These are phyloP conservation scores for Isoperla grammatica DNA, from an alignment of 2,888 invertebrate genomes.

Conservation along the genomic window DNA sequence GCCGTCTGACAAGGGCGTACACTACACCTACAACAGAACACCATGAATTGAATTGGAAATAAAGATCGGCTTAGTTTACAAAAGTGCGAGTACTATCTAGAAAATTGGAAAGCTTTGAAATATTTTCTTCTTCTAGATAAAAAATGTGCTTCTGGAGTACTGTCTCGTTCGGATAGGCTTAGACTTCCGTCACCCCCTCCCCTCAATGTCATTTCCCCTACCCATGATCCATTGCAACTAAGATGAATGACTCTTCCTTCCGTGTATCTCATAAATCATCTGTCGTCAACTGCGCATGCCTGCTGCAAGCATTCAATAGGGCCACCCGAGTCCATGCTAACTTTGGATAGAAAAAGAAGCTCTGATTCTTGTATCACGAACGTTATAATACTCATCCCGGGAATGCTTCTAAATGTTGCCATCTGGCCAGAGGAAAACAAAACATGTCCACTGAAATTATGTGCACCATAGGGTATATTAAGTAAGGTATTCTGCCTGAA, in stretches of 20 bases:
- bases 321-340: too few species aligned
- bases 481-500: too few species aligned
- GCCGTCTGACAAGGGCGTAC: too few species aligned
- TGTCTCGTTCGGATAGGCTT: constrained; percentile 20
- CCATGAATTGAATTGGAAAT: too few species aligned
- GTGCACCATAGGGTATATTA: too few species aligned
- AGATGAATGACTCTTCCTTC: constrained; percentile 26
- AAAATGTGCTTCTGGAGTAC: constrained; percentile 15
- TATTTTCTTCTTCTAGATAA: constrained; percentile 17
- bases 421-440: too few species aligned
- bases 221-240: constrained; percentile 26
- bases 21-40: too few species aligned
- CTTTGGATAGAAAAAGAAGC: too few species aligned
- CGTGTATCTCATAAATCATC: constrained; percentile 23
- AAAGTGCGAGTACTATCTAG: constrained; percentile 7
- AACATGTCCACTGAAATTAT: too few species aligned
- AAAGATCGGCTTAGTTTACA: background rate
- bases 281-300: constrained; percentile 20
- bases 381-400: too few species aligned
- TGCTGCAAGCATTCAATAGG: background rate
- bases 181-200: constrained; percentile 24
- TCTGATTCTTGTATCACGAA: too few species aligned
- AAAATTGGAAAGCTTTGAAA: constrained; percentile 18
- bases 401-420: too few species aligned
- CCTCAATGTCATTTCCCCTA: constrained; percentile 18